These are phyloP conservation scores for Microdon myrmicae DNA, from an alignment of 2,888 invertebrate species.

Conservation along the genomic window DNA sequence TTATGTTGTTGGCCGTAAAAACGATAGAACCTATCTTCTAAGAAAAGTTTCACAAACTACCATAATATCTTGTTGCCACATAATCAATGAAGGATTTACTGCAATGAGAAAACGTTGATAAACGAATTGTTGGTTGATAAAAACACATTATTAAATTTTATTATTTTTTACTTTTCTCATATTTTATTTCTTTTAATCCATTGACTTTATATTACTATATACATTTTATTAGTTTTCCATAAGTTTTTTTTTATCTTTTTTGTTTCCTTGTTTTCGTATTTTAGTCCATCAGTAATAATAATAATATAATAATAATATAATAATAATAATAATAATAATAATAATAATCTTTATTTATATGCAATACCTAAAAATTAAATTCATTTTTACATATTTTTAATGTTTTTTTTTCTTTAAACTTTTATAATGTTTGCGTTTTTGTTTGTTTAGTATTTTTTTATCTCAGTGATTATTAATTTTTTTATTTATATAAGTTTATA, in stretches of 20 bases:
- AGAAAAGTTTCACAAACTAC: too few species aligned
- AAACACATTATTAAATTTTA: slow-evolving; percentile 29
- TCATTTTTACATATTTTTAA: slow-evolving; percentile 52
- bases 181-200: slow-evolving; percentile 52
- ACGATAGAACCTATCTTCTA: too few species aligned
- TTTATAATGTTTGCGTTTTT: slow-evolving; percentile 48
- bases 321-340: slow-evolving; percentile 29
- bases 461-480: slow-evolving; percentile 59
- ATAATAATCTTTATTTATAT: slow-evolving; percentile 51
- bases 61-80: too few species aligned
- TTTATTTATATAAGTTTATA: slow-evolving; percentile 51
- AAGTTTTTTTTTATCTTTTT: slow-evolving; percentile 20
- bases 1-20: too few species aligned
- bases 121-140: neutral
- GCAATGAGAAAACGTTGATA: neutral
- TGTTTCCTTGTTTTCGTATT: slow-evolving; percentile 14
- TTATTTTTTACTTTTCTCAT: slow-evolving; percentile 50
- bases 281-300: slow-evolving; percentile 50
- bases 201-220: slow-evolving; percentile 49
- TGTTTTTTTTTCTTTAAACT: slow-evolving; percentile 37
- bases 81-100: too few species aligned
- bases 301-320: slow-evolving; percentile 16
- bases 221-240: slow-evolving; percentile 40
- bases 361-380: slow-evolving; percentile 53
- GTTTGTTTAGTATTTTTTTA: slow-evolving; percentile 28